Evolutionary conservation across 2,888 invertebrate species (phyloP).

Genomic region (Catocala nupta): DNA sequence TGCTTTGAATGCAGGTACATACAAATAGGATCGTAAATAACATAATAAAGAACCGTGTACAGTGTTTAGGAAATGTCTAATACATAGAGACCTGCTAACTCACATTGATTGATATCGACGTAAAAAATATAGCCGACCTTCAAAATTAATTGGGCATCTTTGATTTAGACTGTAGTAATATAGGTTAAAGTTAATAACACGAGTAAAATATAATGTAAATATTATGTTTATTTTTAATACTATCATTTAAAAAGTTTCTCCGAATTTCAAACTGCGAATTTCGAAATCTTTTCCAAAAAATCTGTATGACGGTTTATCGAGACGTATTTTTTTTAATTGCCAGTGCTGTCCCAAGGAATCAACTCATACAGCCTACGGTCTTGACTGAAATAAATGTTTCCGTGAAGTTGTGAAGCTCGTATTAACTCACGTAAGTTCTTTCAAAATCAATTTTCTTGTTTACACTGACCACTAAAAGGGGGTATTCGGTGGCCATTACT

Average conservation of each 20-base stretch:
- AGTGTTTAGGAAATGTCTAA: too few relatives aligned
- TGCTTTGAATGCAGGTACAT: too few relatives aligned
- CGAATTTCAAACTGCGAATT: conserved; percentile 33
- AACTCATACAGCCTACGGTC: conserved; percentile 55
- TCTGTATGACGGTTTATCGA: conserved; percentile 19
- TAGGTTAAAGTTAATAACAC: too few relatives aligned
- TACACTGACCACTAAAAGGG: conserved; percentile 77
- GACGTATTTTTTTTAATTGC: conserved; percentile 49
- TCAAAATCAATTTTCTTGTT: conserved; percentile 86
- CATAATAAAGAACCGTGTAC: too few relatives aligned
- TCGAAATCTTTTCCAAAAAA: conserved; percentile 26
- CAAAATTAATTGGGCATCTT: too few relatives aligned
- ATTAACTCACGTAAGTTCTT: conserved; percentile 67
- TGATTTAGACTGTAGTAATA: too few relatives aligned
- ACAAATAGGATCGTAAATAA: too few relatives aligned
- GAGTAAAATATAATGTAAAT: too few relatives aligned
- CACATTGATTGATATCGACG: too few relatives aligned
- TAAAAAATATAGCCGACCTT: too few relatives aligned
- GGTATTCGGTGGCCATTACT: conserved; percentile 73
- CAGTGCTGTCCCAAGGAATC: conserved; percentile 44
- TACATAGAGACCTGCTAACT: too few relatives aligned
- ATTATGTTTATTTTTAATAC: background rate
- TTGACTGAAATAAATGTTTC: conserved; percentile 71
- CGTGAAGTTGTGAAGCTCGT: conserved; percentile 68
- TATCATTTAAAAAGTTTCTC: conserved; percentile 18